Percentiles rank a stretch among this genome's conserved stretches.
phyloP scores from a whole-genome alignment of 2,888 invertebrate species.

The Homarus gammarus region DNA sequence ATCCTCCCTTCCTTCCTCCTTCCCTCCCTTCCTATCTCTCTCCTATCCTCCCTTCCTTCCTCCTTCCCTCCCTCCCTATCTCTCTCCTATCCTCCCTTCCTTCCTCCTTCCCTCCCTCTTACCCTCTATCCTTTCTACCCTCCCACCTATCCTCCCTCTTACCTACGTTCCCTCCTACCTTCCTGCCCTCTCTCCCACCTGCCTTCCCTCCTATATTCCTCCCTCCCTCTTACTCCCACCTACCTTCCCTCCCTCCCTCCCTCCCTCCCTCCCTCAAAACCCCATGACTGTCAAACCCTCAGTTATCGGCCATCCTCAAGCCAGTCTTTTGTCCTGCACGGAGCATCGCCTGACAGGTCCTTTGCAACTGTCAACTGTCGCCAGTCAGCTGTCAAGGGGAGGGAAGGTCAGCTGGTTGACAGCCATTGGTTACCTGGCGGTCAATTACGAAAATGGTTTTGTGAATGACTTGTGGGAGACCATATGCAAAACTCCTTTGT shows the following conservation, averaged over 20 bases:
- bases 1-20: not conserved
- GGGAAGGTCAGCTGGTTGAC: not conserved
- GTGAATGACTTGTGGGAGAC: not conserved
- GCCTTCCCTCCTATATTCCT: too few species aligned
- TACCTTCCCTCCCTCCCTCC: not conserved
- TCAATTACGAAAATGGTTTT: not conserved
- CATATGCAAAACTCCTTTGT: not conserved
- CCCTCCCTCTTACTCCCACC: not conserved
- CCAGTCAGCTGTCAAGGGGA: not conserved
- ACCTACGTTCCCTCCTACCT: not conserved
- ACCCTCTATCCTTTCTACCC: too few species aligned
- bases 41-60: conserved; percentile 12
- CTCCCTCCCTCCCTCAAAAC: not conserved
- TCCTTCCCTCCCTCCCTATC: conserved; percentile 11
- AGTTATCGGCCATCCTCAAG: not conserved
- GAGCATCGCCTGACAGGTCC: not conserved
- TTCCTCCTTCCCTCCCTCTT: not conserved
- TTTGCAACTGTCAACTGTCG: not conserved
- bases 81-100: not conserved
- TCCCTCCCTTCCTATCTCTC: conserved; percentile 6
- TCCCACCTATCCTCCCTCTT: not conserved
- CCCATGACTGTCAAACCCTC: too few species aligned
- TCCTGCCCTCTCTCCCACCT: not conserved
- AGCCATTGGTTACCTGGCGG: not conserved
- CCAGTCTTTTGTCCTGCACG: not conserved